Evolutionary conservation across 2,797 vertebrate genomes (phyloP).

Genomic region (Bradypus variegatus): DNA sequence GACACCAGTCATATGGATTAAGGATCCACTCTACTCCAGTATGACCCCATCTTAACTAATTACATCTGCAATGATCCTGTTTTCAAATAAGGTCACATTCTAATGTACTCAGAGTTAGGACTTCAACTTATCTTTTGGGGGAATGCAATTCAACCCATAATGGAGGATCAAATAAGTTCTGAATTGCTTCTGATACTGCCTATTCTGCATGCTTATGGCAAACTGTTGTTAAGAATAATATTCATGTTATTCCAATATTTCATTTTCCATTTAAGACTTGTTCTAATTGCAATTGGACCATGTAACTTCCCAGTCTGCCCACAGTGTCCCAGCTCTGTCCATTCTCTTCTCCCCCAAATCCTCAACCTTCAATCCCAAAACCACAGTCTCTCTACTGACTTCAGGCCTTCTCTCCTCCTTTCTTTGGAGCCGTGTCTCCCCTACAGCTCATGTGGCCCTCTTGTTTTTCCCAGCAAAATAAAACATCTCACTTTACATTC

Average conservation of each 20-base stretch:
- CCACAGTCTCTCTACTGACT: background rate
- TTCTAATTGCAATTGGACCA: background rate
- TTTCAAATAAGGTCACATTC: no score
- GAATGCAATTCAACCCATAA: no score
- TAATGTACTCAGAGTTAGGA: no score
- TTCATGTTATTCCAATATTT: background rate
- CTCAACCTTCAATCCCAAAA: background rate
- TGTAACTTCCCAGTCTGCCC: background rate
- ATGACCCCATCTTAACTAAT: no score
- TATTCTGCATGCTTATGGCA: background rate
- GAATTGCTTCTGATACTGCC: background rate
- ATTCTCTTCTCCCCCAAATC: background rate
- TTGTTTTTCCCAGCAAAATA: background rate
- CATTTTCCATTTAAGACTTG: background rate
- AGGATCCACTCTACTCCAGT: no score
- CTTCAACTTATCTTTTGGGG: no score
- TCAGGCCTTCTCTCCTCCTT: background rate
- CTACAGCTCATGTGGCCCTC: background rate
- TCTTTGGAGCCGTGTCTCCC: background rate
- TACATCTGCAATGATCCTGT: no score
- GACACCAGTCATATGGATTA: no score
- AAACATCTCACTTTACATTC: background rate
- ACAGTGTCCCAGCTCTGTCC: background rate
- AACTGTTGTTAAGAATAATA: background rate
- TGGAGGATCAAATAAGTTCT: background rate